Percentiles rank a stretch among this genome's conserved stretches.
Conservation (phyloP, 2,113 vertebrate genomes). For the Nothocercus julius region DNA sequence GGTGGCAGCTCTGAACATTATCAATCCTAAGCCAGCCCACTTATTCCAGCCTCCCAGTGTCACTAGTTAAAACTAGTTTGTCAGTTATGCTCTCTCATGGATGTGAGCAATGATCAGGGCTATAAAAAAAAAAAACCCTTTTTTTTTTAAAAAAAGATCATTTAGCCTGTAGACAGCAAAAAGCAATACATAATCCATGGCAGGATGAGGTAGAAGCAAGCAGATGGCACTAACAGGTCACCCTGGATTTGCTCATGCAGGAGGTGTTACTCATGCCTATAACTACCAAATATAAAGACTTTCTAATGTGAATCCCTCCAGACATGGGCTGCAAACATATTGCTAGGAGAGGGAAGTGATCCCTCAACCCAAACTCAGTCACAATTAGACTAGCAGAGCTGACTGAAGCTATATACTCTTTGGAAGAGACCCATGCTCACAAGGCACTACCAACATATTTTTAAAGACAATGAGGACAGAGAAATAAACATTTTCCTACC, state of each 20-base stretch:
- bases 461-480: background rate
- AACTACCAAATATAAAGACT: background rate
- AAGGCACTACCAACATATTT: background rate
- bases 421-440: background rate
- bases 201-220: background rate
- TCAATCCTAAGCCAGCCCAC: background rate
- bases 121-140: background rate
- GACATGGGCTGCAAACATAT: background rate
- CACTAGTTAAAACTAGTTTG: background rate
- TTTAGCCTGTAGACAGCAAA: background rate
- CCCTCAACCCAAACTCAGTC: background rate
- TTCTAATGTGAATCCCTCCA: background rate
- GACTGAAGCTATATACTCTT: background rate
- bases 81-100: background rate
- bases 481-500: rapidly evolving
- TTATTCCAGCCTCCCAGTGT: background rate
- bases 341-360: background rate
- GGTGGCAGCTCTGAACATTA: conserved; percentile 1
- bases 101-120: background rate
- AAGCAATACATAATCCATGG: background rate
- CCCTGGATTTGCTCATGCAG: background rate
- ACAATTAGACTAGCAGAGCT: background rate
- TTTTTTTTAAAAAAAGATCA: no score
- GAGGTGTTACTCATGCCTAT: background rate
- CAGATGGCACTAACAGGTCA: background rate